Percentiles rank a stretch among this genome's conserved stretches.
These are phyloP conservation scores for Petrosia ficiformis DNA, from an alignment of 37 sponge, comb jelly and placozoan species.

Conservation along the genomic window DNA sequence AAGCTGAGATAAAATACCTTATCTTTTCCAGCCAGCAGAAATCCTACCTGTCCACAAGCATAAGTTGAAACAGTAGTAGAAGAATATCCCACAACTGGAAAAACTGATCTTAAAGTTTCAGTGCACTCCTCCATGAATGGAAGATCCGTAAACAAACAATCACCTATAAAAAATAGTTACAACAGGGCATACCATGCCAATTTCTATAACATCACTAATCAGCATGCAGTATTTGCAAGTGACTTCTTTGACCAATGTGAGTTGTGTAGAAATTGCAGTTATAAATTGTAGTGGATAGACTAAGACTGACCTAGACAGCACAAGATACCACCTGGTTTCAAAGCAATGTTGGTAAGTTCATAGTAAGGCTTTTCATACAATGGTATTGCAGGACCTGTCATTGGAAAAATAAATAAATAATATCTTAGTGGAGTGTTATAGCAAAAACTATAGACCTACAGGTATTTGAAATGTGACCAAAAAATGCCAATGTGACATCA, in stretches of 20 bases:
- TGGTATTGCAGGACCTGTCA: conserved; percentile 66
- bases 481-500: too few species aligned
- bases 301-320: conserved; percentile 92
- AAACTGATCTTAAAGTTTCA: conserved; percentile 8
- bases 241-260: too few species aligned
- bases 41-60: conserved; percentile 81
- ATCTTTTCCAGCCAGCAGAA: conserved; percentile 59
- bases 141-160: conserved; percentile 73
- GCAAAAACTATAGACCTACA: too few species aligned
- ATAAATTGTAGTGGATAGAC: too few species aligned
- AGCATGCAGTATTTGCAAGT: too few species aligned
- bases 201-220: background rate
- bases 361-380: conserved; percentile 74
- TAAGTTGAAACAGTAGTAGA: conserved; percentile 74
- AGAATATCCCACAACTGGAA: conserved; percentile 71
- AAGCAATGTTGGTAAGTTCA: conserved; percentile 58
- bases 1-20: too few species aligned
- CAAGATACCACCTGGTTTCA: conserved; percentile 71
- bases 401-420: too few species aligned
- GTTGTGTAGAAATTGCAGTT: too few species aligned
- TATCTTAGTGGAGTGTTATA: too few species aligned
- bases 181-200: too few species aligned
- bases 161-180: conserved; percentile 45
- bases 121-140: conserved; percentile 33
- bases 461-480: too few species aligned